phyloP scores from a whole-genome alignment of 2,797 vertebrate genomes.

The Coracias cyanogaster region DNA sequence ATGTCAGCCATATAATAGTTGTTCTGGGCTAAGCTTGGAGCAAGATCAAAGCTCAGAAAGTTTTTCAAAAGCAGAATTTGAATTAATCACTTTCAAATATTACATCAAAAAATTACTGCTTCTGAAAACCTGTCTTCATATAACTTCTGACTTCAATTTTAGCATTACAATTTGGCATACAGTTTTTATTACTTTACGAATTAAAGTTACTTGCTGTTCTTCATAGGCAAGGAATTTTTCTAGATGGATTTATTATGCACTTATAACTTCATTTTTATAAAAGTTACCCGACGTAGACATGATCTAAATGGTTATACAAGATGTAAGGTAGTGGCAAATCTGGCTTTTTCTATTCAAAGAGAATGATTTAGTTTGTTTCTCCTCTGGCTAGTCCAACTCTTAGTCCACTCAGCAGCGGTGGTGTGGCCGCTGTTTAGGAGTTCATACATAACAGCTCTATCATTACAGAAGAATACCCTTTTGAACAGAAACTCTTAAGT shows the following conservation, averaged over 20 bases:
- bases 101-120: conserved; percentile 20
- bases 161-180: not conserved
- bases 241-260: conserved; percentile 24
- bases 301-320: not conserved
- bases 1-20: conserved; percentile 19
- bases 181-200: conserved; percentile 35
- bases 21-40: conserved; percentile 62
- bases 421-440: not conserved
- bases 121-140: conserved; percentile 30
- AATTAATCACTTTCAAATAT: conserved; percentile 51
- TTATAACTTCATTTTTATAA: not conserved
- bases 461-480: not conserved
- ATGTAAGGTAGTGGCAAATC: conserved; percentile 2
- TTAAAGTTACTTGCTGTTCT: conserved; percentile 4
- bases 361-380: conserved; percentile 42
- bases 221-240: conserved; percentile 10
- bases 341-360: not conserved
- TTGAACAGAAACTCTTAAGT: not conserved
- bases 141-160: conserved; percentile 20
- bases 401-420: not conserved
- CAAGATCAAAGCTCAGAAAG: conserved; percentile 35
- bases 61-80: conserved; percentile 51
- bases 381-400: not conserved
- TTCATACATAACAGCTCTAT: not conserved
- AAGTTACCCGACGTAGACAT: not conserved